These are phyloP conservation scores for Drosophila mauritiana DNA, from an alignment of 1,140 invertebrate genomes.

Conservation along the genomic window DNA sequence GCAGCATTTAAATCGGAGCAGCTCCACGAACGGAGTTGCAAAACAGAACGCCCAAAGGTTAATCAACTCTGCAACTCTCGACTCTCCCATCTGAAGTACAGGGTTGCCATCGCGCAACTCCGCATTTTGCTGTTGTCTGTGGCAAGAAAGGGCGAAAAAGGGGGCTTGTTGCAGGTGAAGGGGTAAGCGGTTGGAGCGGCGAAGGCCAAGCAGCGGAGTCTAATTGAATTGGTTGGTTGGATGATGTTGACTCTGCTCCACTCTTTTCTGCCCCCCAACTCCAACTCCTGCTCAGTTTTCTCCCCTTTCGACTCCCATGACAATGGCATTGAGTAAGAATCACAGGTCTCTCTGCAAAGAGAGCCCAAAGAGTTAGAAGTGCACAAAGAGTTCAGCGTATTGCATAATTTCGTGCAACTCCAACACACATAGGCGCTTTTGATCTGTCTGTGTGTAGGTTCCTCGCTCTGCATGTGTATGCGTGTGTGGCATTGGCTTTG, in stretches of 20 bases:
- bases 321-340: conserved; percentile 78
- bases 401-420: conserved; percentile 77
- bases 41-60: conserved; percentile 84
- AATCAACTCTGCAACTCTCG: conserved; percentile 76
- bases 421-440: conserved; percentile 29
- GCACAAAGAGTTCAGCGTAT: conserved; percentile 45
- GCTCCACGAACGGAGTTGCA: conserved; percentile 77
- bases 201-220: conserved; percentile 57
- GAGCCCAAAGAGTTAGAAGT: conserved; percentile 31
- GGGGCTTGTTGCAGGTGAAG: conserved; percentile 19
- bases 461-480: conserved; percentile 27
- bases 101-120: conserved; percentile 52
- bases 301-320: conserved; percentile 55
- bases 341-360: conserved; percentile 37
- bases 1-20: conserved; percentile 78
- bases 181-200: conserved; percentile 47
- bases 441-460: conserved; percentile 12
- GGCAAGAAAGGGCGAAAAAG: conserved; percentile 39
- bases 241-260: conserved; percentile 36
- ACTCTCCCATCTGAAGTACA: conserved; percentile 42
- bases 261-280: conserved; percentile 6
- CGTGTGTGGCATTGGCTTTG: conserved; percentile 55
- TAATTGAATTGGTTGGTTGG: conserved; percentile 76
- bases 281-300: conserved; percentile 7
- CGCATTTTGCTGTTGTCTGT: conserved; percentile 71